Evolutionary conservation across 1,140 invertebrate species (phyloP), one percentile per base, ranked within the genome.

Genomic region (Caenorhabditis briggsae): DNA sequence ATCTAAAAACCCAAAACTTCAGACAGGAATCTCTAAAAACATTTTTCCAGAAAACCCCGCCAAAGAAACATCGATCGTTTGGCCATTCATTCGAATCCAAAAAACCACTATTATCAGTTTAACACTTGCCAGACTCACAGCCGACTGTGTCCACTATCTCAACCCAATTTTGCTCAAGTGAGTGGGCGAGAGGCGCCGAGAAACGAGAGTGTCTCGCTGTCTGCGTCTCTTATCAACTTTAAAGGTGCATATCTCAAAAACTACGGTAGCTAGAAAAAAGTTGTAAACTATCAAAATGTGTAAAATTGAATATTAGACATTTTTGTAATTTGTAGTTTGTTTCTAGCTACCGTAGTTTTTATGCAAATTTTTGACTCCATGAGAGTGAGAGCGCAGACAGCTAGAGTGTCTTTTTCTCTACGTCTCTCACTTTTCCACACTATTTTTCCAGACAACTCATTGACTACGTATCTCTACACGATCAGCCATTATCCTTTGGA

Each of bases 51-150:
- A 41, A 18, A 82, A 59, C 23, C 23, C 82, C 2, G 3, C 16
- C 33, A 20, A 25, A 25, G 70, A 78, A 50, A 83, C 82, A 5
- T 83, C 82, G 0, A 59, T 83, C 41, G 82, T 83, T 33, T 83
- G 82, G 82, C 82, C 82, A 61, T 83, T 83, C 55, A 83, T 83
- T 20, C 53, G 82, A 8, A 83, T 58, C 20, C 82, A 83, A 20
- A 25, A 41, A 25, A 5, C 55, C 55, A 83, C 58, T 8, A 83
- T 83, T 9, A 46, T 83, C 58, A 46, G 43, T 6, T 12, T 64
- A 41, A 83, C 82, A 23, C 46, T 83, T 50, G 82, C 58, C 43
- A 58, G 82, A 58, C 41, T 83, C 43, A 46, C 20, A 8, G 55
- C 82, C 18, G 82, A 83, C 23, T 20, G 41, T 16, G 58, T 83